Evolutionary conservation across 2,888 invertebrate genomes (phyloP).

Genomic region (Cataglyphis rosenhaueri): DNA sequence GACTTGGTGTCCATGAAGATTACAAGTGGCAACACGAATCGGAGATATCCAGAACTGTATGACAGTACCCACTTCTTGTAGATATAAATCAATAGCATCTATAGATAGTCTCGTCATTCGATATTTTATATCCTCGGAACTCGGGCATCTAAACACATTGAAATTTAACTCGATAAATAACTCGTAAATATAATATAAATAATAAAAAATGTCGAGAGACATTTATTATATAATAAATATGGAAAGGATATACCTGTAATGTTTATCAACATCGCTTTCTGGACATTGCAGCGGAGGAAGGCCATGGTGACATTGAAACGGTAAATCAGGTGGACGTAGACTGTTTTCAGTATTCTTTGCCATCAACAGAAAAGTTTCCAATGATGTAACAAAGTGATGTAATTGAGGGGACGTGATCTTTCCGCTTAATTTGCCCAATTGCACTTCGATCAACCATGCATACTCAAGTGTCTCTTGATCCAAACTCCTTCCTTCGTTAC

Average conservation of each 20-base stretch:
- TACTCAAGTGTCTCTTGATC: slow-evolving; percentile 99
- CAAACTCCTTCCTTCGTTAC: slow-evolving; percentile 94
- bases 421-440: slow-evolving; percentile 96
- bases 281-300: slow-evolving; percentile 89
- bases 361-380: slow-evolving; percentile 95
- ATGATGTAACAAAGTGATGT: slow-evolving; percentile 93
- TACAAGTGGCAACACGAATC: slow-evolving; percentile 95
- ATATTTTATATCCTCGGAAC: slow-evolving; percentile 91
- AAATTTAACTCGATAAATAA: background rate
- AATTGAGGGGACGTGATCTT: slow-evolving; percentile 95
- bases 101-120: slow-evolving; percentile 95
- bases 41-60: slow-evolving; percentile 96
- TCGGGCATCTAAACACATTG: slow-evolving; percentile 79
- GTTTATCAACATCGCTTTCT: slow-evolving; percentile 89
- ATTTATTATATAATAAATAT: background rate
- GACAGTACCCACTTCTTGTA: slow-evolving; percentile 95
- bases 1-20: slow-evolving; percentile 97
- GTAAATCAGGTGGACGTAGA: slow-evolving; percentile 92
- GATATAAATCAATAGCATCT: slow-evolving; percentile 95
- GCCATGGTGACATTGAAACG: slow-evolving; percentile 93
- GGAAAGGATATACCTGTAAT: slow-evolving; percentile 87
- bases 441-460: slow-evolving; percentile 98
- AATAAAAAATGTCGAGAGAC: background rate
- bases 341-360: slow-evolving; percentile 96
- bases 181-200: background rate